Percentiles rank a stretch among this genome's conserved stretches.
phyloP scores from a whole-genome alignment of 2,113 vertebrate species.

The Eleginops maclovinus region DNA sequence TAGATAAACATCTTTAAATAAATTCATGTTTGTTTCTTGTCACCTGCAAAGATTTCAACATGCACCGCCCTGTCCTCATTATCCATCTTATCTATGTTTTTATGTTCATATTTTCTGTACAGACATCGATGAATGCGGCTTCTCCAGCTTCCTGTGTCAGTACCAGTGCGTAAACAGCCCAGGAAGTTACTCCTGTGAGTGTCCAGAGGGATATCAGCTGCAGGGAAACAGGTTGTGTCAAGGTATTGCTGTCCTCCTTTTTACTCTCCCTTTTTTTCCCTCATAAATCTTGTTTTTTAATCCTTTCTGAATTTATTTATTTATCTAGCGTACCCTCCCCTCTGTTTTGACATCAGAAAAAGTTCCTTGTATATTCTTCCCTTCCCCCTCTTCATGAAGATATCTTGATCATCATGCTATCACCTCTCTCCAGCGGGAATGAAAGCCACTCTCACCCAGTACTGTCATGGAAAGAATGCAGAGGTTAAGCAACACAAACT shows the following conservation, averaged over 20 bases:
- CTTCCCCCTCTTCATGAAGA: slow-evolving; percentile 30
- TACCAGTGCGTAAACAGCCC: slow-evolving; percentile 94
- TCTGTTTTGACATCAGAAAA: slow-evolving; percentile 48
- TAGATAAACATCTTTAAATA: neutral
- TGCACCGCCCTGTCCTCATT: neutral
- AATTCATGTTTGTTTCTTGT: neutral
- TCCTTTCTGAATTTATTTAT: slow-evolving; percentile 17
- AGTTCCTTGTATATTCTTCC: neutral
- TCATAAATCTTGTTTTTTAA: slow-evolving; percentile 13
- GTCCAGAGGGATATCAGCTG: slow-evolving; percentile 94
- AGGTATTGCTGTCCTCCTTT: slow-evolving; percentile 79
- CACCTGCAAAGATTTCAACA: neutral
- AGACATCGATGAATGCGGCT: slow-evolving; percentile 96
- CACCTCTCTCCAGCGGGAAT: slow-evolving; percentile 46
- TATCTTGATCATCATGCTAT: slow-evolving; percentile 33
- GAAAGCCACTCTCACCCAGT: slow-evolving; percentile 51
- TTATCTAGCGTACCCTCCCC: slow-evolving; percentile 7
- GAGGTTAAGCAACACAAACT: slow-evolving; percentile 61
- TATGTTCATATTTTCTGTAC: slow-evolving; percentile 32
- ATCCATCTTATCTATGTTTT: neutral
- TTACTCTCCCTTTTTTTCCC: neutral
- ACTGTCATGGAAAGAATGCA: slow-evolving; percentile 76
- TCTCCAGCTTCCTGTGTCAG: slow-evolving; percentile 92
- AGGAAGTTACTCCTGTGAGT: slow-evolving; percentile 92
- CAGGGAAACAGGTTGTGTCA: slow-evolving; percentile 91